These are phyloP conservation scores for Salvelinus fontinalis DNA, from an alignment of 2,113 vertebrate species.

Conservation along the genomic window DNA sequence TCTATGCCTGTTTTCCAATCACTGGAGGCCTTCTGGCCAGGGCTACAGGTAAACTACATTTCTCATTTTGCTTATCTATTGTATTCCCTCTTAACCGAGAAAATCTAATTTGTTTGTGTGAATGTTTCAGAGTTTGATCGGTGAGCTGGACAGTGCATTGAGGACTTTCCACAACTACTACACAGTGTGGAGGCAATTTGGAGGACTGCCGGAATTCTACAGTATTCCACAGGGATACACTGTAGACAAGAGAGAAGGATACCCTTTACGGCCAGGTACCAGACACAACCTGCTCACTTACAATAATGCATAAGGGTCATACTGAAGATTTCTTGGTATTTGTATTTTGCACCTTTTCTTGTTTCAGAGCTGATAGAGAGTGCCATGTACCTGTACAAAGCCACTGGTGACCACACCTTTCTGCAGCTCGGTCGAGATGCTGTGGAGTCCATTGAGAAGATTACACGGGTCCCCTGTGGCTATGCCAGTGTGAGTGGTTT, in stretches of 20 bases:
- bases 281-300: neutral
- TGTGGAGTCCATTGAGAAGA: slow-evolving; percentile 92
- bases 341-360: neutral
- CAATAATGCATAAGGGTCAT: too few species aligned
- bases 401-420: slow-evolving; percentile 90
- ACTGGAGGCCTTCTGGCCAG: slow-evolving; percentile 97
- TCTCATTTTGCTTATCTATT: neutral
- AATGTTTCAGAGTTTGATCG: slow-evolving; percentile 83
- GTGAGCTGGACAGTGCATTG: slow-evolving; percentile 88
- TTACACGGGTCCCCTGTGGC: slow-evolving; percentile 91
- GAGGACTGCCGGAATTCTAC: slow-evolving; percentile 96
- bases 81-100: neutral
- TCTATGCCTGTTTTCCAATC: slow-evolving; percentile 98
- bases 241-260: slow-evolving; percentile 96
- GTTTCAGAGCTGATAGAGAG: slow-evolving; percentile 93
- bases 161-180: slow-evolving; percentile 97
- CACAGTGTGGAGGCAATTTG: slow-evolving; percentile 97
- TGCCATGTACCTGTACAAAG: slow-evolving; percentile 95
- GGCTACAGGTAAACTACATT: slow-evolving; percentile 80
- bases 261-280: slow-evolving; percentile 91
- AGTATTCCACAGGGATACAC: slow-evolving; percentile 97
- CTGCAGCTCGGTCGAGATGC: slow-evolving; percentile 91
- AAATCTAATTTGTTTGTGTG: neutral
- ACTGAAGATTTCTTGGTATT: too few species aligned
- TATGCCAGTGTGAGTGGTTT: slow-evolving; percentile 89